phyloP scores from a whole-genome alignment of 2,888 invertebrate species.

The Heteromurus nitidus region DNA sequence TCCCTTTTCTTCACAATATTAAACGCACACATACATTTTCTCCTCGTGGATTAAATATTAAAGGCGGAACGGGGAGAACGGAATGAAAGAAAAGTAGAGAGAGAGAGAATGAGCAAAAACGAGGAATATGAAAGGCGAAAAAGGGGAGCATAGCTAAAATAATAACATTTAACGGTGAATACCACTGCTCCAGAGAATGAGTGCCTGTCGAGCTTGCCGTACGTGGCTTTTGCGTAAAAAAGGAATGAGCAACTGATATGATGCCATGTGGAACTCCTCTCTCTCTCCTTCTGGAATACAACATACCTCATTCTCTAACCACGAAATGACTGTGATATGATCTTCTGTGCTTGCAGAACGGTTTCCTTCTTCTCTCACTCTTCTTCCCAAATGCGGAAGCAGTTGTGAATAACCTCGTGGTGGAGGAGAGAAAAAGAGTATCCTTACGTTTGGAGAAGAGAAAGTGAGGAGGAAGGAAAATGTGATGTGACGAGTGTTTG shows the following conservation, averaged over 20 bases:
- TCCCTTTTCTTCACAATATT: background rate
- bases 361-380: conserved; percentile 1
- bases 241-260: conserved; percentile 7
- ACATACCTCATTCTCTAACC: background rate
- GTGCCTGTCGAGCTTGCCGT: background rate
- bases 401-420: background rate
- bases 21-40: background rate
- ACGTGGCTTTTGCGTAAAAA: background rate
- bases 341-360: background rate
- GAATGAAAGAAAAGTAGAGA: background rate
- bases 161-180: background rate
- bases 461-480: background rate
- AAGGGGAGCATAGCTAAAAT: background rate
- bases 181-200: background rate
- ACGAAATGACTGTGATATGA: background rate
- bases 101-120: background rate
- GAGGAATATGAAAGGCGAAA: background rate
- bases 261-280: background rate
- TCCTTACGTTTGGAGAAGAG: background rate
- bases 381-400: too few relatives aligned
- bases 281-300: background rate
- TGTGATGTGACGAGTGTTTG: too few relatives aligned
- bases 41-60: conserved; percentile 28
- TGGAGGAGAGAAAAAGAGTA: background rate
- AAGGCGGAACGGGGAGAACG: background rate